A percentile compares a stretch with the other conserved stretches of the same genome.
phyloP scores from a whole-genome alignment of 2,113 vertebrate genomes.

The Ranitomeya imitator region DNA sequence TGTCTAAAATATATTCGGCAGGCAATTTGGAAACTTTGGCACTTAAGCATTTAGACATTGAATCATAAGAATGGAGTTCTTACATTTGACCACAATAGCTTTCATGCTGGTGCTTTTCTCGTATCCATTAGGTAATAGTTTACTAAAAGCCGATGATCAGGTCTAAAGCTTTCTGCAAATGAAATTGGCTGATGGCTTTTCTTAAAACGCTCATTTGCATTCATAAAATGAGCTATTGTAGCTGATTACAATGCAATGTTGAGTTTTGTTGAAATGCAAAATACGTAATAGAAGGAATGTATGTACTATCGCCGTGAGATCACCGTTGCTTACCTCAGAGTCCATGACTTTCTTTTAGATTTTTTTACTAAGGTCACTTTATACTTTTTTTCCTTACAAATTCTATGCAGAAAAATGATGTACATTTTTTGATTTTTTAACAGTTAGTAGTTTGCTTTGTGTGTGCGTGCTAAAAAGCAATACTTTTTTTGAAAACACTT shows the following conservation, averaged over 20 bases:
- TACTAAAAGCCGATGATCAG: conserved; percentile 18
- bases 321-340: background rate
- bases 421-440: background rate
- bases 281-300: background rate
- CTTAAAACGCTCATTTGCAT: conserved; percentile 26
- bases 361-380: background rate
- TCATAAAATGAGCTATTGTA: conserved; percentile 41
- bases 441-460: background rate
- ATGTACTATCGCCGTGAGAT: background rate
- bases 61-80: conserved; percentile 8
- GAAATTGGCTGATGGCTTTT: conserved; percentile 38
- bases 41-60: background rate
- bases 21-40: background rate
- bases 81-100: conserved; percentile 39
- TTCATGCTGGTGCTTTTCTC: conserved; percentile 16
- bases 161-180: conserved; percentile 37
- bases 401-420: background rate
- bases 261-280: background rate
- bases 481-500: background rate
- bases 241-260: background rate
- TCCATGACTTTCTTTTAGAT: background rate
- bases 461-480: background rate
- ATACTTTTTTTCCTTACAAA: background rate
- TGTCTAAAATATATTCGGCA: background rate
- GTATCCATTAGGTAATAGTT: conserved; percentile 49